Conservation (phyloP, 2,797 vertebrate species). For the Bradypodion pumilum region DNA sequence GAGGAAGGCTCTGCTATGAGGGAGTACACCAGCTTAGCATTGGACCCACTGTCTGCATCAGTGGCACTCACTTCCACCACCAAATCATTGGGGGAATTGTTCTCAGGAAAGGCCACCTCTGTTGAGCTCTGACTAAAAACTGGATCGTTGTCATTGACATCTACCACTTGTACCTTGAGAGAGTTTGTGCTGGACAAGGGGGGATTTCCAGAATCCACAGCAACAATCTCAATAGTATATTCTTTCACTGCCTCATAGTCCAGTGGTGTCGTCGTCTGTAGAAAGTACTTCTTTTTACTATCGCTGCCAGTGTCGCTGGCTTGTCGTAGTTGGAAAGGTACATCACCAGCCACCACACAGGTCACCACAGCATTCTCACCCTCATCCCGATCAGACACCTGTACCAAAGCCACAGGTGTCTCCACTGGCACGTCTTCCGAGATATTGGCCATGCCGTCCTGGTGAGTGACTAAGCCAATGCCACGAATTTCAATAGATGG, state of each 20-base stretch:
- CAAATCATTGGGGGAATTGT: slow-evolving; percentile 87
- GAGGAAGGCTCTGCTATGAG: slow-evolving; percentile 79
- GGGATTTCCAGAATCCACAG: slow-evolving; percentile 95
- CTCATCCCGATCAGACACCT: slow-evolving; percentile 94
- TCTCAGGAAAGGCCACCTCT: slow-evolving; percentile 89
- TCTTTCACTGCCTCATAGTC: slow-evolving; percentile 93
- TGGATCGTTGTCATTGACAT: slow-evolving; percentile 93
- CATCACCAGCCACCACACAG: slow-evolving; percentile 93
- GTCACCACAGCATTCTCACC: slow-evolving; percentile 96
- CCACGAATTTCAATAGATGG: slow-evolving; percentile 95
- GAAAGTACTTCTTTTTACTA: slow-evolving; percentile 95
- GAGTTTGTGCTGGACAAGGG: slow-evolving; percentile 96
- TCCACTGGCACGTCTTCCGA: slow-evolving; percentile 94
- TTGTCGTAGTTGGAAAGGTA: slow-evolving; percentile 92
- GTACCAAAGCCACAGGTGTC: slow-evolving; percentile 92
- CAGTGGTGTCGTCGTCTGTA: slow-evolving; percentile 91
- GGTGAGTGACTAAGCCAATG: slow-evolving; percentile 92
- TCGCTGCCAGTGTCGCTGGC: slow-evolving; percentile 91
- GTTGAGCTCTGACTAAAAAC: slow-evolving; percentile 87
- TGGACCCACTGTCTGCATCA: slow-evolving; percentile 92
- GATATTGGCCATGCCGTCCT: slow-evolving; percentile 93
- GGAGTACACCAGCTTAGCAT: slow-evolving; percentile 90
- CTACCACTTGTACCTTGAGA: slow-evolving; percentile 93
- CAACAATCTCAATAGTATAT: slow-evolving; percentile 95
- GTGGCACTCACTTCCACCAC: slow-evolving; percentile 87